These are phyloP conservation scores for Platalea minor DNA, from an alignment of 2,797 vertebrate species.

Conservation along the genomic window DNA sequence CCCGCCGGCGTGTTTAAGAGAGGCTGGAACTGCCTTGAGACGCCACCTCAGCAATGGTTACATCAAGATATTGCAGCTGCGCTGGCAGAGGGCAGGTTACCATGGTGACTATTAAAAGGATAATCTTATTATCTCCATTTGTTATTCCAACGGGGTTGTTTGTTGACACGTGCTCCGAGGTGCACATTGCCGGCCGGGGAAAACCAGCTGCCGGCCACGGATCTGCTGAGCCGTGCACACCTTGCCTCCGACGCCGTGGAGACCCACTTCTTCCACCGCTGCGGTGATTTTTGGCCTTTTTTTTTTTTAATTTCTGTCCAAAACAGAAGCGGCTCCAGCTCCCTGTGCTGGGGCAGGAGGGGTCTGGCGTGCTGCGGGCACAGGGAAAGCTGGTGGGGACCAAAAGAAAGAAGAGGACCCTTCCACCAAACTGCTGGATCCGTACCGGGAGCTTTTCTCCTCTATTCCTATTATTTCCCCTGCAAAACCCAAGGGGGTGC, in stretches of 20 bases:
- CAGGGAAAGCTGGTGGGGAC: background rate
- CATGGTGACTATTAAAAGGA: background rate
- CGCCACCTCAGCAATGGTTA: background rate
- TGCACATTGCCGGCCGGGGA: background rate
- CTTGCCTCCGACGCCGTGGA: background rate
- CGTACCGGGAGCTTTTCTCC: background rate
- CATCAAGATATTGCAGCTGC: background rate
- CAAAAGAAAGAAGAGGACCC: background rate
- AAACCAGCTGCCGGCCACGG: background rate
- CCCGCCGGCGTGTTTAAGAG: fast-evolving
- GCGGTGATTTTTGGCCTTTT: too few species aligned
- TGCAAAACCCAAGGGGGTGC: background rate
- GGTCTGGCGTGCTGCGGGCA: background rate
- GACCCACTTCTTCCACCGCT: fast-evolving
- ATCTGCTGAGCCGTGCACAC: background rate
- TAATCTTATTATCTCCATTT: background rate
- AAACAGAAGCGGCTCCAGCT: fast-evolving
- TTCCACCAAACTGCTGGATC: background rate
- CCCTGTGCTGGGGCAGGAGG: background rate
- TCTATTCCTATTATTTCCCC: fast-evolving
- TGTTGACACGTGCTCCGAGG: background rate
- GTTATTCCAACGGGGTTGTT: background rate
- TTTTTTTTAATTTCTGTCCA: background rate
- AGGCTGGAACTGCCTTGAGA: background rate
- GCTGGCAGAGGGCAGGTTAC: background rate